Conservation (phyloP, 1,140 invertebrate genomes). For the Drosophila micromelanica region DNA sequence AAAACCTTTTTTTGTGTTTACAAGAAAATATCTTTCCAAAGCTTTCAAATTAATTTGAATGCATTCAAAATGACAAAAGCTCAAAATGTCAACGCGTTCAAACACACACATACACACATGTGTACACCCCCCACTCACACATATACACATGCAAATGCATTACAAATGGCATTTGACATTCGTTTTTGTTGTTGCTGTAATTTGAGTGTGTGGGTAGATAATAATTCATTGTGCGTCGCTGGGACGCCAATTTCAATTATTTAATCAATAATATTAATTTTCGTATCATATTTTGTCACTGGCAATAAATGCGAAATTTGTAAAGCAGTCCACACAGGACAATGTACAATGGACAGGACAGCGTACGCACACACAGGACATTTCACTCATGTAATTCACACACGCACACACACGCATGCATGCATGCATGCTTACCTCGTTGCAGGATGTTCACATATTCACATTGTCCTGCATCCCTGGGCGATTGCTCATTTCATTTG, state of each 20-base stretch:
- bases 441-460: slow-evolving; percentile 73
- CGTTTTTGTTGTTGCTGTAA: slow-evolving; percentile 16
- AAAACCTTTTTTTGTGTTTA: not conserved
- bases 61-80: slow-evolving; percentile 36
- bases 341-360: slow-evolving; percentile 10
- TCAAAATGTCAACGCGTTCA: slow-evolving; percentile 56
- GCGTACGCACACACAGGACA: slow-evolving; percentile 51
- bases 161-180: slow-evolving; percentile 50
- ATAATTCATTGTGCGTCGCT: slow-evolving; percentile 52
- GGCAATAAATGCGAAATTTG: slow-evolving; percentile 82
- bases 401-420: slow-evolving; percentile 20
- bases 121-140: slow-evolving; percentile 5
- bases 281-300: slow-evolving; percentile 83
- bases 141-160: slow-evolving; percentile 17
- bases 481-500: slow-evolving; percentile 76
- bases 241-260: slow-evolving; percentile 81
- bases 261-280: slow-evolving; percentile 84
- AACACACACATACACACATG: slow-evolving; percentile 16
- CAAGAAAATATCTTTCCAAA: not conserved
- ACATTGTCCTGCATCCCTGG: slow-evolving; percentile 61
- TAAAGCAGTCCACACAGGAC: slow-evolving; percentile 63
- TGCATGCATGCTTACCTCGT: not conserved
- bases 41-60: slow-evolving; percentile 41
- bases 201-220: slow-evolving; percentile 8
- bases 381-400: slow-evolving; percentile 70